Base-by-base conservation (phyloP, 2,888 invertebrate genomes). In the Busseola fusca region DNA sequence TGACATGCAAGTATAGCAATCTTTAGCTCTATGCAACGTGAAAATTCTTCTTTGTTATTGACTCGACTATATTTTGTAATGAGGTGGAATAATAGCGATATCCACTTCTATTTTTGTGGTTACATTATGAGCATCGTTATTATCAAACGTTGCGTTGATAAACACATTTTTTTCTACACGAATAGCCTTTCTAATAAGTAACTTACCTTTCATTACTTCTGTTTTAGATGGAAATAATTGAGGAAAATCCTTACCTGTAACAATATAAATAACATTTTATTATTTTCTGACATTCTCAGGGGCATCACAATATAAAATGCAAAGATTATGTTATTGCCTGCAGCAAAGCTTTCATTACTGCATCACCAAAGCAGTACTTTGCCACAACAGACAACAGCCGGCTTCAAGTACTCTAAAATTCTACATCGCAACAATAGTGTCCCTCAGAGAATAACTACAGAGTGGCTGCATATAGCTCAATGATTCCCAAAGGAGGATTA, bases 401-500 rank as follows among this genome's bases (percentile, higher is more conserved):
- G 69, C 25, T 64, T 30, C 27, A 60, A 60, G 67, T 63, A 64
- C 60, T 64, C 42, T 63, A 72, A 48, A 62, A 79, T 74, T 65
- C 76, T 76, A 64, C 67, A 64, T 64, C 64, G 59, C 72, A 77
- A 85, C 83, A 82, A 85, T 82, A 81, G 69, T 63, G 76, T 80
- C 82, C 87, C 84, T 80, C 52, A 42, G 84, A 30, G 84, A 64
- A 64, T 78, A 81, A 78, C 78, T 79, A 74, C 72, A 67, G 74
- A 80, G 78, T 84, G 72, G 81, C 76, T 80, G 77, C 80, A 80
- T 80, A 78, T 81, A 86, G 83, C 83, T 82, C 85, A 83, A 86
- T 79, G 81, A 83, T 84, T 85, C 91, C 87, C 85, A 79, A 80
- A 78, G 85, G 87, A 85, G 87, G 87, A 87, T 86, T 86, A 86